These are phyloP conservation scores for Salvelinus namaycush DNA, from an alignment of 2,113 vertebrate species.

Conservation along the genomic window DNA sequence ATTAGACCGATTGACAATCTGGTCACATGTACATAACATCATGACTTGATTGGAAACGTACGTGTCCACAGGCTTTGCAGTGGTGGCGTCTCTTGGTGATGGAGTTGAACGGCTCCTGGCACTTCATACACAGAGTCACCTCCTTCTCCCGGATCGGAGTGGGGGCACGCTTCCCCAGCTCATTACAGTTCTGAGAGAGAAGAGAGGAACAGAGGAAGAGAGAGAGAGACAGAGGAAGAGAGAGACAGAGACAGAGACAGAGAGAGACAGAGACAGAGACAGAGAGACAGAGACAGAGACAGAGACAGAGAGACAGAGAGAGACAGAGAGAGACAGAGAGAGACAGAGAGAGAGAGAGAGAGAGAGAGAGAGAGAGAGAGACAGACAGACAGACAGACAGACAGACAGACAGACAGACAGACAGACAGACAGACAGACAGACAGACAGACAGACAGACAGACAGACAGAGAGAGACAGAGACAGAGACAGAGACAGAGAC, in stretches of 20 bases:
- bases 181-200: conserved; percentile 76
- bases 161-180: conserved; percentile 86
- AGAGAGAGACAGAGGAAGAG: background rate
- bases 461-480: rapidly evolving
- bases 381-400: background rate
- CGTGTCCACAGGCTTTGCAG: conserved; percentile 92
- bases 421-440: rapidly evolving
- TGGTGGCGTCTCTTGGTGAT: conserved; percentile 91
- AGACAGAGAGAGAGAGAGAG: rapidly evolving
- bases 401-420: background rate
- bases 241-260: too few relatives aligned
- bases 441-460: rapidly evolving
- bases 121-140: conserved; percentile 92
- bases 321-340: rapidly evolving
- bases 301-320: background rate
- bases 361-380: background rate
- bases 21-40: conserved; percentile 24
- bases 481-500: background rate
- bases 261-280: background rate
- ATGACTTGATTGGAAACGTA: conserved; percentile 59
- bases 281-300: conserved; percentile 1
- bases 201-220: background rate
- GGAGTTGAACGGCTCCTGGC: conserved; percentile 91
- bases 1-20: conserved; percentile 82
- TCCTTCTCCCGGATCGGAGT: conserved; percentile 91